Evolutionary conservation across 2,888 invertebrate species (phyloP), one percentile per base, ranked within the genome.

Genomic region (Drosophila peninsularis): DNA sequence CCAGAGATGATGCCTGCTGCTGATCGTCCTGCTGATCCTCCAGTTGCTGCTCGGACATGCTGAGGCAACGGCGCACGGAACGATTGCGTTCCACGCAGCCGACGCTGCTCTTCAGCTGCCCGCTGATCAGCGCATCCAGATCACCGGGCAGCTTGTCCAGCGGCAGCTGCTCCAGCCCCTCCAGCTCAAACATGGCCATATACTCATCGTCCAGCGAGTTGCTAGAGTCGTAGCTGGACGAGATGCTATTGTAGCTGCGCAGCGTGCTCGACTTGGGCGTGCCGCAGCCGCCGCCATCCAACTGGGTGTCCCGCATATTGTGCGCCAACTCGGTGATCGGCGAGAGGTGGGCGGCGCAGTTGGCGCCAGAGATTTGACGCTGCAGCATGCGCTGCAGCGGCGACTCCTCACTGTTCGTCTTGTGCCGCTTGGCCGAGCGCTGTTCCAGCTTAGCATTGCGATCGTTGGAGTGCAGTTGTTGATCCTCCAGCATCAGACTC

Each of bases 131-230:
- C 44, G 93, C 93, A 64, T 93, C 93, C 58, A 95, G 92, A 75
- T 94, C 94, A 36, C 92, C 93, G 0, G 95, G 95, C 24, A 95
- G 13, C 41, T 70, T 49, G 10, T 49, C 27, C n/a, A 52, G 17
- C 24, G 70, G 49, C 39, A 60, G 19, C 21, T 50, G 56, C 36
- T 41, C 71, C 49, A 17, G 13, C 13, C 77, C 34, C 49, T 95
- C 95, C 81, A 94, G 91, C 82, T 95, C 94, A 54, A 94, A 93
- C 71, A 95, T 92, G 54, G 95, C 94, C 87, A 94, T 93, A 45
- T 91, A 91, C 78, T 94, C 95, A 54, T 94, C 95, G 80, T 95
- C 95, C 84, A 95, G 94, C 83, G 94, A 94, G 39, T 80, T 85
- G 24, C 86, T 58, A 1, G 94, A 94, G 71, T 94, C 94, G 34